A percentile compares a stretch with the other conserved stretches of the same genome.
Evolutionary conservation across 2,888 invertebrate species (phyloP).

Genomic region (Dryadula phaetusa): DNA sequence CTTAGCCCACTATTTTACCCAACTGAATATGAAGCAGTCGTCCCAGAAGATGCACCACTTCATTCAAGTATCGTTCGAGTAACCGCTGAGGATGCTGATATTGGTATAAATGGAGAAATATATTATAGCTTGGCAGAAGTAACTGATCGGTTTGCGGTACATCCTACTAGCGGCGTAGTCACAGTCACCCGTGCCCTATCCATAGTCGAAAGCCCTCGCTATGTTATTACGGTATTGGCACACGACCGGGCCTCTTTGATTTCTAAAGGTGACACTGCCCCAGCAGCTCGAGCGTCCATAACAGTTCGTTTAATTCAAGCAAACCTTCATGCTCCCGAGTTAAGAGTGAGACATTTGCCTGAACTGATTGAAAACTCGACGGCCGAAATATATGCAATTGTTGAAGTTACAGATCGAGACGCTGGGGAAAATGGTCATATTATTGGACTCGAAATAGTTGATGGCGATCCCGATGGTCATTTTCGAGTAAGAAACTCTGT

Average conservation of each 20-base stretch:
- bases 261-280: slow-evolving; percentile 83
- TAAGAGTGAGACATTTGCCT: slow-evolving; percentile 91
- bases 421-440: slow-evolving; percentile 93
- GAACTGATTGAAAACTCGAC: slow-evolving; percentile 92
- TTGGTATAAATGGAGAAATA: slow-evolving; percentile 97
- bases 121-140: slow-evolving; percentile 95
- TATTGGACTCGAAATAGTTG: slow-evolving; percentile 91
- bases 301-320: slow-evolving; percentile 91
- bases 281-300: slow-evolving; percentile 90
- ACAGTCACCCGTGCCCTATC: slow-evolving; percentile 91
- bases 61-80: slow-evolving; percentile 92
- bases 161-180: slow-evolving; percentile 95
- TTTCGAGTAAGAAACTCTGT: slow-evolving; percentile 89
- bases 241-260: slow-evolving; percentile 91
- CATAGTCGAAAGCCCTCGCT: slow-evolving; percentile 87
- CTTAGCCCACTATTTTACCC: slow-evolving; percentile 97
- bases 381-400: slow-evolving; percentile 94
- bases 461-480: slow-evolving; percentile 95
- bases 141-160: slow-evolving; percentile 94
- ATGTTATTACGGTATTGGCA: slow-evolving; percentile 92
- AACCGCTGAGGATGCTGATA: slow-evolving; percentile 97
- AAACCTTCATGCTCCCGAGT: slow-evolving; percentile 94
- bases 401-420: slow-evolving; percentile 93
- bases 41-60: slow-evolving; percentile 94
- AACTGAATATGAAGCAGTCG: slow-evolving; percentile 92